Conservation (phyloP, 2,113 vertebrate species). For the Apteryx owenii region DNA sequence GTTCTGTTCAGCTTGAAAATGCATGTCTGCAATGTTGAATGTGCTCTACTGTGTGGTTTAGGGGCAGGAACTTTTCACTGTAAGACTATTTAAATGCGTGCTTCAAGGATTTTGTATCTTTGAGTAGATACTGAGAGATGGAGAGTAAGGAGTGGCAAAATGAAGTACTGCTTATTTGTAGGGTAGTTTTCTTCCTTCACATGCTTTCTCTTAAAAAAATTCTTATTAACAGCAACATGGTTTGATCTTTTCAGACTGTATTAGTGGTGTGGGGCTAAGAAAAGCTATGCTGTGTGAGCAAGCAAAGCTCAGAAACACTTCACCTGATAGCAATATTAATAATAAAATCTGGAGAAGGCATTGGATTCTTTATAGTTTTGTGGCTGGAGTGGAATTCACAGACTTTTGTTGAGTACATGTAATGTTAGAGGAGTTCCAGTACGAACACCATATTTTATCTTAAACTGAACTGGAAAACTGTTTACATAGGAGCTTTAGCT, state of each 20-base stretch:
- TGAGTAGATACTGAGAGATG: neutral
- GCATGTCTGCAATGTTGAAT: neutral
- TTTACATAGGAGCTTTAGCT: conserved; percentile 33
- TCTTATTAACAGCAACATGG: neutral
- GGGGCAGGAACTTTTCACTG: neutral
- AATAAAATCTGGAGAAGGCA: neutral
- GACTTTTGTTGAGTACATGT: neutral
- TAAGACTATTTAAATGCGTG: neutral
- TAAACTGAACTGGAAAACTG: conserved; percentile 31
- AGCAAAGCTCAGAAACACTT: neutral
- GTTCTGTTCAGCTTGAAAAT: too few species aligned
- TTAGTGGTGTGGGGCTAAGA: neutral
- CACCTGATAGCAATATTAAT: neutral
- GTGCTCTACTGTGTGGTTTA: neutral
- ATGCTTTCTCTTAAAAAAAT: neutral
- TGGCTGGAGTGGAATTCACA: neutral
- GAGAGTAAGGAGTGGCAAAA: neutral
- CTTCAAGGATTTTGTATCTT: neutral
- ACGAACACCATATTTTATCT: conserved; percentile 11
- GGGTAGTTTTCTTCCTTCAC: neutral
- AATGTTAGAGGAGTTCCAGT: conserved; percentile 2
- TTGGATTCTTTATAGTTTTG: neutral
- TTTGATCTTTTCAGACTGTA: neutral
- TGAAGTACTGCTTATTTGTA: neutral
- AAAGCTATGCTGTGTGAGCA: neutral